Evolutionary conservation across 2,888 invertebrate genomes (phyloP).

Genomic region (Syritta pipiens): DNA sequence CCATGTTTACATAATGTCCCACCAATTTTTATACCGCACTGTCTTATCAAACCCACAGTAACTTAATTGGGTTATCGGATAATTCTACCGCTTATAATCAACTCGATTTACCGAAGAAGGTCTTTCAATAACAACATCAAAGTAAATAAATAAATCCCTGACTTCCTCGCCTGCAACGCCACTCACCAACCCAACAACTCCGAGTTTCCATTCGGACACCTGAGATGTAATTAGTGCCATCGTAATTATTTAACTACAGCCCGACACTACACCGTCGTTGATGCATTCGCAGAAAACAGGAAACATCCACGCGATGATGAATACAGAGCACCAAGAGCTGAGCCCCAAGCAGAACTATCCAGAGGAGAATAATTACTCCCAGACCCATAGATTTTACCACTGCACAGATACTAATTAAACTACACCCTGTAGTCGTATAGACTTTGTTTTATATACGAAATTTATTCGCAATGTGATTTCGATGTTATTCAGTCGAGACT

Average conservation of each 20-base stretch:
- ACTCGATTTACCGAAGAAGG: not conserved
- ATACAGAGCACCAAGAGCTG: not conserved
- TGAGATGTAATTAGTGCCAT: conserved; percentile 63
- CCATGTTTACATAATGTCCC: no score
- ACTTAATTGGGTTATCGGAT: not conserved
- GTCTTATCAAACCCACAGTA: no score
- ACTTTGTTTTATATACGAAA: not conserved
- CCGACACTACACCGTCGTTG: not conserved
- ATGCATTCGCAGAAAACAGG: not conserved
- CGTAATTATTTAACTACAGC: conserved; percentile 55
- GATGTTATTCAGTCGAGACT: conserved; percentile 41
- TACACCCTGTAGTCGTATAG: not conserved
- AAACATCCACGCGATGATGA: not conserved
- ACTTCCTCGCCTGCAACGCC: not conserved
- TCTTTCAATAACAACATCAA: not conserved
- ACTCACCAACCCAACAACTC: conserved; percentile 29
- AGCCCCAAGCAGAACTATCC: not conserved
- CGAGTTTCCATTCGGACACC: conserved; percentile 51
- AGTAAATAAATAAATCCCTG: not conserved
- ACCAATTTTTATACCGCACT: no score
- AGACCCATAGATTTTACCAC: conserved; percentile 26
- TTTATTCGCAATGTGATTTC: conserved; percentile 30
- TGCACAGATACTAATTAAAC: conserved; percentile 29
- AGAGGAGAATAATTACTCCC: conserved; percentile 23
- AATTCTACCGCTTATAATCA: not conserved